A percentile compares a stretch with the other conserved stretches of the same genome.
These are phyloP conservation scores for Clunio marinus DNA, from an alignment of 2,888 invertebrate species.

Conservation along the genomic window DNA sequence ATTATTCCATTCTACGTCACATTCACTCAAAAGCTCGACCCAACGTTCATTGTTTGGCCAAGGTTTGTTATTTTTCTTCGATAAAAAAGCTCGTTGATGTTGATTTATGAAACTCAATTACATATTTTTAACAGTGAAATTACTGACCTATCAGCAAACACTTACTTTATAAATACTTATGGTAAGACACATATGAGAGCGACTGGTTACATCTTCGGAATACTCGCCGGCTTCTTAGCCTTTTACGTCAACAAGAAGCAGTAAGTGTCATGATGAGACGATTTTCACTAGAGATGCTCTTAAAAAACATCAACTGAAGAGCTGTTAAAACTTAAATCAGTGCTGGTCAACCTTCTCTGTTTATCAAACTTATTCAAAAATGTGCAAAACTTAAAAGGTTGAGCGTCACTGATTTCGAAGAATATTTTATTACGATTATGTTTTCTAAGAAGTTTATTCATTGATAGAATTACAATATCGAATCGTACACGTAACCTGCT, in stretches of 20 bases:
- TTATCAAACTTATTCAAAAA: too few species aligned
- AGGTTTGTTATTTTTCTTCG: constrained; percentile 60
- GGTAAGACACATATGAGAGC: constrained; percentile 74
- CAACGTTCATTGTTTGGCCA: constrained; percentile 63
- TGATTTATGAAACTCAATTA: constrained; percentile 42
- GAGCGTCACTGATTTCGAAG: too few species aligned
- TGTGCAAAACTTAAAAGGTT: too few species aligned
- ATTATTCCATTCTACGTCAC: constrained; percentile 59
- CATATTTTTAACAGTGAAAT: constrained; percentile 66
- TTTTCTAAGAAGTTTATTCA: not conserved
- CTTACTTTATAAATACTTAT: constrained; percentile 61
- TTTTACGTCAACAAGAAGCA: constrained; percentile 61
- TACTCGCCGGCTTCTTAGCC: constrained; percentile 62
- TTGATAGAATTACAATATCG: constrained; percentile 50
- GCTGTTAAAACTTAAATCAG: too few species aligned
- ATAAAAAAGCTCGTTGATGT: not conserved
- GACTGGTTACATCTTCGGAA: constrained; percentile 64
- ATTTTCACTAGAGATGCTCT: not conserved
- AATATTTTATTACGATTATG: too few species aligned
- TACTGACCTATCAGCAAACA: constrained; percentile 59
- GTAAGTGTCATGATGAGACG: constrained; percentile 50
- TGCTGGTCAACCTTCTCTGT: too few species aligned
- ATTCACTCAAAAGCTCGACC: constrained; percentile 58
- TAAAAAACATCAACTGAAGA: not conserved
- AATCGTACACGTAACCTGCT: constrained; percentile 46